Percentiles rank a stretch among this genome's conserved stretches.
Conservation (phyloP, 2,113 vertebrate species). For the Myotis brandtii region DNA sequence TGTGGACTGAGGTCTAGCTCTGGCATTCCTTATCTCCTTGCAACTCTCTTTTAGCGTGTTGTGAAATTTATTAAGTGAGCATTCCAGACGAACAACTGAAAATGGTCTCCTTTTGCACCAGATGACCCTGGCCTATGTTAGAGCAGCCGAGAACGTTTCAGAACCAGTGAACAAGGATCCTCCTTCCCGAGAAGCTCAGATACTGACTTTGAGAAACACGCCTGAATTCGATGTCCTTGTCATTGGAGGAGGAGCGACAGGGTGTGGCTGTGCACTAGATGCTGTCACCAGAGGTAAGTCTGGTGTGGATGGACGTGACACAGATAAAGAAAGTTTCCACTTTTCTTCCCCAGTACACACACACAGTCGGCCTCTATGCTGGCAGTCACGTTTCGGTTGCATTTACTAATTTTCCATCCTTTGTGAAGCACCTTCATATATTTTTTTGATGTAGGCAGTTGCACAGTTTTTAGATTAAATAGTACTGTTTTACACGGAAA, state of each 20-base stretch:
- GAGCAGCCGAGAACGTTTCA: slow-evolving; percentile 85
- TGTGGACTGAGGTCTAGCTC: neutral
- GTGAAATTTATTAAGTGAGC: neutral
- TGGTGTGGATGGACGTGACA: neutral
- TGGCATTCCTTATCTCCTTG: neutral
- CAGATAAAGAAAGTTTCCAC: neutral
- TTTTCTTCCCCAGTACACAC: neutral
- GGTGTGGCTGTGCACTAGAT: slow-evolving; percentile 96
- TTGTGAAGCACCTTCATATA: neutral
- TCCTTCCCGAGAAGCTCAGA: slow-evolving; percentile 90
- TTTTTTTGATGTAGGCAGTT: neutral
- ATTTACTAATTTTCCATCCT: neutral
- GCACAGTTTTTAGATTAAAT: slow-evolving; percentile 45
- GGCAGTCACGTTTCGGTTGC: neutral
- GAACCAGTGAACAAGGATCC: slow-evolving; percentile 85
- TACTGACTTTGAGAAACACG: slow-evolving; percentile 83
- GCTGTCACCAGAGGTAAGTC: slow-evolving; percentile 93
- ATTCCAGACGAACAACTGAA: neutral
- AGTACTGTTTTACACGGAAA: neutral
- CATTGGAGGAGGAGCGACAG: slow-evolving; percentile 96
- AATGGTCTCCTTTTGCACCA: slow-evolving; percentile 68
- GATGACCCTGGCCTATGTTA: slow-evolving; percentile 87
- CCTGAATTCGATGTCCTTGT: slow-evolving; percentile 94
- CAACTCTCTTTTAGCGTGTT: neutral
- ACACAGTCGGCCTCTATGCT: rapidly evolving